These are phyloP conservation scores for Lobophora halterata DNA, from an alignment of 2,888 invertebrate genomes.

Conservation along the genomic window DNA sequence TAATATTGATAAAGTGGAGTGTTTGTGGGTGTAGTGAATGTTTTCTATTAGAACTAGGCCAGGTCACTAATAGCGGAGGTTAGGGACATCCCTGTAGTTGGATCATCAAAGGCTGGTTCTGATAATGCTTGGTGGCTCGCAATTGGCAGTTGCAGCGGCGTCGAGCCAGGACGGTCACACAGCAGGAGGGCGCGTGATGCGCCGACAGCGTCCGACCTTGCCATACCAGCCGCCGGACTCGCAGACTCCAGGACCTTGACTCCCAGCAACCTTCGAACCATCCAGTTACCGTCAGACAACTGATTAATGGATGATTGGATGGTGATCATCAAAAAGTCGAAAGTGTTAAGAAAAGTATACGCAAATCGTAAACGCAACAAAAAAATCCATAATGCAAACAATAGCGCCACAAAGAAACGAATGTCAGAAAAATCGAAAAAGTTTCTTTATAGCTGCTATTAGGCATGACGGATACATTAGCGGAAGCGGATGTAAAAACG, in stretches of 20 bases:
- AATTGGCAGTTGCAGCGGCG: conserved; percentile 62
- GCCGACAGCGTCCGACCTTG: conserved; percentile 46
- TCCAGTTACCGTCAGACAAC: conserved; percentile 21
- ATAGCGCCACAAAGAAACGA: conserved; percentile 51
- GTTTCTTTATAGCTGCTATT: conserved; percentile 67
- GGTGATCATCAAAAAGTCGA: conserved; percentile 6
- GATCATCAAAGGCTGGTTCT: not conserved
- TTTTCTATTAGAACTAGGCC: too few species aligned
- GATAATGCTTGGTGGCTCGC: conserved; percentile 19
- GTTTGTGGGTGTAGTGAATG: too few species aligned
- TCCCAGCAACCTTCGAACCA: conserved; percentile 34
- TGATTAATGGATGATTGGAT: conserved; percentile 24
- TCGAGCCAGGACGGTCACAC: conserved; percentile 48
- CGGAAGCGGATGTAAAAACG: conserved; percentile 61
- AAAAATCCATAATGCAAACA: conserved; percentile 36
- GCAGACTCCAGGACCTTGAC: conserved; percentile 42
- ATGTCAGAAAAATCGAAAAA: conserved; percentile 51
- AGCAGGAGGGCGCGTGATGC: conserved; percentile 62
- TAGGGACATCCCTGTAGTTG: too few species aligned
- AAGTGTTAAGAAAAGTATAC: conserved; percentile 1
- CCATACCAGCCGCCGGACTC: conserved; percentile 51
- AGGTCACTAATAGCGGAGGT: too few species aligned
- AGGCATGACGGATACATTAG: conserved; percentile 60
- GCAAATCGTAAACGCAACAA: conserved; percentile 23
- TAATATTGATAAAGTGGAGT: too few species aligned